phyloP scores from a whole-genome alignment of 2,888 invertebrate genomes.

The Lycophotia porphyrea region DNA sequence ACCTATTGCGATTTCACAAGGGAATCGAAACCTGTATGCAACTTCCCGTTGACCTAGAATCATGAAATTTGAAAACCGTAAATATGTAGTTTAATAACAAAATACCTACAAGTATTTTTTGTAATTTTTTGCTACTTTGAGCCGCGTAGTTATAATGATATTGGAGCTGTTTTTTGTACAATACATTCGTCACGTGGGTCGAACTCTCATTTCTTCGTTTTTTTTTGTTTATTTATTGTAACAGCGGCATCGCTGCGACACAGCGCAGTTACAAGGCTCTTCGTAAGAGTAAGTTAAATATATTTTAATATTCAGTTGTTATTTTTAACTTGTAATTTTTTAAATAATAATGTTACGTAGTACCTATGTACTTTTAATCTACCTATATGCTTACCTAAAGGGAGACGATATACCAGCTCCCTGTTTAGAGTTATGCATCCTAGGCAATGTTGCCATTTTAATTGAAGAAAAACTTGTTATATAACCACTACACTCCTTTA shows the following conservation, averaged over 20 bases:
- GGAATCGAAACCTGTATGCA: too few relatives aligned
- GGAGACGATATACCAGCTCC: slow-evolving; percentile 80
- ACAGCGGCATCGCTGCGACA: slow-evolving; percentile 5
- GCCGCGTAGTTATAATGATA: neutral
- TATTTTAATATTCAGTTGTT: neutral
- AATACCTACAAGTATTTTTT: too few relatives aligned
- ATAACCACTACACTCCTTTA: slow-evolving; percentile 59
- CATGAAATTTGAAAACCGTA: too few relatives aligned
- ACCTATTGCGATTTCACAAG: too few relatives aligned
- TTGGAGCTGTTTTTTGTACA: neutral
- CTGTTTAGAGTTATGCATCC: slow-evolving; percentile 84
- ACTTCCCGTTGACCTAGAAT: too few relatives aligned
- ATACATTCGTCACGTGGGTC: neutral
- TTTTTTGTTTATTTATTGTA: slow-evolving; percentile 13
- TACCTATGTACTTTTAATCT: neutral
- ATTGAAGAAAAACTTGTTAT: slow-evolving; percentile 42
- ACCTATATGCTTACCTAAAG: slow-evolving; percentile 79
- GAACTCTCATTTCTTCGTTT: neutral
- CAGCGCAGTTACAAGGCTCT: slow-evolving; percentile 21
- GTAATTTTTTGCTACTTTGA: neutral
- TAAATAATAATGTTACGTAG: neutral
- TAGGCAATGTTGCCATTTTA: slow-evolving; percentile 87
- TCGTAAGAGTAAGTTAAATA: neutral
- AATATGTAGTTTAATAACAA: too few relatives aligned
- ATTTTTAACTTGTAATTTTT: neutral